Conservation (phyloP, 2,888 invertebrate species). For the Chalcis sispes region DNA sequence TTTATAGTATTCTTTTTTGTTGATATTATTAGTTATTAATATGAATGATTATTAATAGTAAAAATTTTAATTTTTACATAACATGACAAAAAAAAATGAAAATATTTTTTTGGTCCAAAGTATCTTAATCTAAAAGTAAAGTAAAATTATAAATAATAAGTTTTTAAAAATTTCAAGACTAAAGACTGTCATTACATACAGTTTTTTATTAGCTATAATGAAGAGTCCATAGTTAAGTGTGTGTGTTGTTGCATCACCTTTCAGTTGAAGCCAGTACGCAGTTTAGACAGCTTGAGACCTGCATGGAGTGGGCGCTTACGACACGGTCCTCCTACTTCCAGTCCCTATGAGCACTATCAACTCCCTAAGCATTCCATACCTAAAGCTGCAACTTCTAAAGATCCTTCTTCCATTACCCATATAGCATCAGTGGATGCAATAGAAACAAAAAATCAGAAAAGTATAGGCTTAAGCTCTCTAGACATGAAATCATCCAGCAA, state of each 20-base stretch:
- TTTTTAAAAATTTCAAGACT: slow-evolving; percentile 30
- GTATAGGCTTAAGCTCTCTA: neutral
- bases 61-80: slow-evolving; percentile 1
- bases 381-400: slow-evolving; percentile 14
- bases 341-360: slow-evolving; percentile 48
- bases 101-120: neutral
- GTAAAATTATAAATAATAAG: neutral
- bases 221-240: slow-evolving; percentile 35
- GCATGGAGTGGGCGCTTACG: slow-evolving; percentile 74
- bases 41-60: neutral
- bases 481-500: slow-evolving; percentile 35
- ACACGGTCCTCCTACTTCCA: slow-evolving; percentile 69
- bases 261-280: slow-evolving; percentile 81
- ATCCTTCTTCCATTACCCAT: neutral
- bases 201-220: neutral
- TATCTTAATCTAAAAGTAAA: neutral
- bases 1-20: too few species aligned
- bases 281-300: slow-evolving; percentile 79
- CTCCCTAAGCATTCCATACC: slow-evolving; percentile 23
- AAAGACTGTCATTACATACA: neutral
- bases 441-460: slow-evolving; percentile 9
- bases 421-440: neutral
- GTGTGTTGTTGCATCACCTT: slow-evolving; percentile 66
- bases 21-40: neutral
- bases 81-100: too few species aligned